A percentile compares a stretch with the other conserved stretches of the same genome.
Conservation (phyloP, 1,140 invertebrate genomes). For the Drosophila mayri region DNA sequence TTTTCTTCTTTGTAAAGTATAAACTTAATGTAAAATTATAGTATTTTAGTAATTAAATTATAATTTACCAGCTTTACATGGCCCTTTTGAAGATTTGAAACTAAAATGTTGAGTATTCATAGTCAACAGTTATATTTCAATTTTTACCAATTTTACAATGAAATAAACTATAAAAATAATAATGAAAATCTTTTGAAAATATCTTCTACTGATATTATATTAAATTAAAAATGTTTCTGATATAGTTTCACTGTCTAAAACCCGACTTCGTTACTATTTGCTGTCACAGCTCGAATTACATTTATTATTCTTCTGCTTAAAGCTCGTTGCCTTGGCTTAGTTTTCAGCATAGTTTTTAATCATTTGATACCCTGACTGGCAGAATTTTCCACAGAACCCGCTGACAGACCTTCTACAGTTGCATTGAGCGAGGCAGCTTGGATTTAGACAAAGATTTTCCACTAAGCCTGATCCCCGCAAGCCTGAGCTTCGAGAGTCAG, state of each 20-base stretch:
- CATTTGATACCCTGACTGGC: constrained; percentile 39
- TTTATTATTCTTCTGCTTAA: constrained; percentile 24
- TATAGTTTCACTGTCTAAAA: background rate
- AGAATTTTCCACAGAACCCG: constrained; percentile 29
- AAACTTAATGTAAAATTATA: too few species aligned
- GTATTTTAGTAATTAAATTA: too few species aligned
- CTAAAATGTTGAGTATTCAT: background rate
- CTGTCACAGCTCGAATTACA: background rate
- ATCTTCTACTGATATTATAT: background rate
- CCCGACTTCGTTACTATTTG: background rate
- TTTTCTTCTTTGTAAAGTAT: too few species aligned
- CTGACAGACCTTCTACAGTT: constrained; percentile 40
- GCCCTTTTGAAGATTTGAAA: background rate
- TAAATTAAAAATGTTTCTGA: background rate
- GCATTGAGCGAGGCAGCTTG: constrained; percentile 24
- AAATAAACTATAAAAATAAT: background rate
- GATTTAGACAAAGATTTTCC: constrained; percentile 53
- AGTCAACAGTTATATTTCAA: background rate
- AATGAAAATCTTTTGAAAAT: background rate
- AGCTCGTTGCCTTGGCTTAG: constrained; percentile 43
- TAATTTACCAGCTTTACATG: background rate
- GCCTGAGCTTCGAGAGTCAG: constrained; percentile 42
- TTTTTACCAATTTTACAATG: background rate
- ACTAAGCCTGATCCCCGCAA: constrained; percentile 28
- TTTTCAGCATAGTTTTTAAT: constrained; percentile 25